Evolutionary conservation across 2,888 invertebrate genomes (phyloP), one percentile per base, ranked within the genome.

Genomic region (Eilema caniola): DNA sequence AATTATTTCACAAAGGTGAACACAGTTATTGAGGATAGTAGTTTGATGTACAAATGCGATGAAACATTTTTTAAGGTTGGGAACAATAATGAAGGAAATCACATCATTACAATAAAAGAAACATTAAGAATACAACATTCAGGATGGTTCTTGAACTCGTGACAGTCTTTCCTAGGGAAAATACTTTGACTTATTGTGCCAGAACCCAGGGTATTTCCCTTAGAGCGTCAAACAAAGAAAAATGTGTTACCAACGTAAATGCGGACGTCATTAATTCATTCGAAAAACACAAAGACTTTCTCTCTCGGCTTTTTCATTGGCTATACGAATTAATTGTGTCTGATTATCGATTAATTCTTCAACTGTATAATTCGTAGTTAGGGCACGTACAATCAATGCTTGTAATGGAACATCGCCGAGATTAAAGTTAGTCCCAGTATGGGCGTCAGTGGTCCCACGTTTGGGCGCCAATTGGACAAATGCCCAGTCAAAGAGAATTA

Each of bases 401-500:
- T 76, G 76, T 73, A 79, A 68, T 67, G 66, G 66, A 62, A 77
- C 72, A 74, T 66, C 47, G 47, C 24, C 14, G 73, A 73, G 72
- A 79, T 73, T 79, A 72, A 66, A 70, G 62, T 67, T 11, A 67
- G 83, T 16, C 67, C 72, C 74, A 74, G 37, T 73, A 61, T 24
- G 24, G 24, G 57, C 24, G 57, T 24, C 57, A 59, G 16, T 77
- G 78, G 62, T 4, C 67, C 47, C 47, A 53, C 24, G 63, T 41
- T 31, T 63, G 62, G 80, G 73, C 59, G 83, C 83, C 82, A 82
- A 79, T 82, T 83, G 77, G 83, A 79, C 64, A 56, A 47, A 41
- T 77, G 82, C 82, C 83, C 82, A 72, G 64, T 31, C 59, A 68
- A 62, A 62, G 73, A 72, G 76, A 72, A 60, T 68, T 71, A 81